Evolutionary conservation across 2,888 invertebrate species (phyloP).

Genomic region (Hydropsyche betteni): DNA sequence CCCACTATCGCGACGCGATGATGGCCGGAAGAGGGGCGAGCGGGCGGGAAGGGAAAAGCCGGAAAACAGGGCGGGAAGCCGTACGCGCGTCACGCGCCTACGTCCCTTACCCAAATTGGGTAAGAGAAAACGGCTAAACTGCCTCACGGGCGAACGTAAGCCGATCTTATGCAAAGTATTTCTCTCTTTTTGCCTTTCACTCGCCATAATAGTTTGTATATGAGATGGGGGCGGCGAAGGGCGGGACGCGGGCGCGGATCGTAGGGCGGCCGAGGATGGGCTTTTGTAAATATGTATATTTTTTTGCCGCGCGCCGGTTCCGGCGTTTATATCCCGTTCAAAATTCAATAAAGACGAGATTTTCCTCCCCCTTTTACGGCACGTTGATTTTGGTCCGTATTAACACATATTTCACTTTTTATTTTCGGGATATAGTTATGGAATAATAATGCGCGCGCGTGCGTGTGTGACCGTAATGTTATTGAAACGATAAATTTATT

Average conservation of each 20-base stretch:
- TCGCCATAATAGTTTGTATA: slow-evolving; percentile 27
- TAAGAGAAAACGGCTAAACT: slow-evolving; percentile 17
- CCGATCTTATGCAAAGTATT: slow-evolving; percentile 28
- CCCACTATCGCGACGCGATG: no score
- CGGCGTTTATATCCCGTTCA: slow-evolving; percentile 17
- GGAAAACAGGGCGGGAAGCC: no score
- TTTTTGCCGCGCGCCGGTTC: neutral
- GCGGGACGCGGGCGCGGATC: neutral
- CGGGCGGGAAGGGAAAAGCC: no score
- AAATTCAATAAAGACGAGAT: slow-evolving; percentile 26
- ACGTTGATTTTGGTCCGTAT: slow-evolving; percentile 27
- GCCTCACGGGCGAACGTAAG: slow-evolving; percentile 21
- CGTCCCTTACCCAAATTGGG: slow-evolving; percentile 32
- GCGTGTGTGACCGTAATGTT: no score
- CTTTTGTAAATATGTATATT: slow-evolving; percentile 23
- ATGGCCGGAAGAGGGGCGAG: no score
- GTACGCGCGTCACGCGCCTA: slow-evolving; percentile 23
- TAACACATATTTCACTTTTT: slow-evolving; percentile 25
- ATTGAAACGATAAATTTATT: no score
- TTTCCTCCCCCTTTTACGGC: slow-evolving; percentile 22
- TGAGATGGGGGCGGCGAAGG: neutral
- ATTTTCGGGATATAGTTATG: no score
- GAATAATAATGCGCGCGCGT: no score
- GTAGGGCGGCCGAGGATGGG: neutral
- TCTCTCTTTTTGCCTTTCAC: slow-evolving; percentile 28